These are phyloP conservation scores for Ciconia nigra DNA, from an alignment of 2,797 vertebrate genomes.

Conservation along the genomic window DNA sequence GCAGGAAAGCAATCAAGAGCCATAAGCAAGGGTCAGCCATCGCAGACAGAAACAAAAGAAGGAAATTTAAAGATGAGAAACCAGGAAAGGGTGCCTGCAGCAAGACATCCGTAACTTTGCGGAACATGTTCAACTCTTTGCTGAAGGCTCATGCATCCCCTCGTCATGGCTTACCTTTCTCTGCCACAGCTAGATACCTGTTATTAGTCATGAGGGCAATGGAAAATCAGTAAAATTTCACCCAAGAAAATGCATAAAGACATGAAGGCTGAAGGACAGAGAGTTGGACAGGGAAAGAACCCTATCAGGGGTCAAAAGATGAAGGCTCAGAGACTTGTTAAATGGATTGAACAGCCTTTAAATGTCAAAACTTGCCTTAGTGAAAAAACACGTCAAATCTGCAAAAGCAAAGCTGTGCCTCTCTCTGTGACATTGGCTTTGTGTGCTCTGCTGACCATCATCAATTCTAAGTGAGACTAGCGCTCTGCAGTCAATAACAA, in stretches of 20 bases:
- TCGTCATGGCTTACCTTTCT: not conserved
- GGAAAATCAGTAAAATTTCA: not conserved
- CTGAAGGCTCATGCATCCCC: not conserved
- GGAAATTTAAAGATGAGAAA: not conserved
- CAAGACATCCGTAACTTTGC: accelerated
- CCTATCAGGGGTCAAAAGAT: accelerated
- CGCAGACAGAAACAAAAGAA: not conserved
- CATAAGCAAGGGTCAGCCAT: too few species aligned
- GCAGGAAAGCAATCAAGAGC: not conserved
- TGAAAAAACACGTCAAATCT: not conserved
- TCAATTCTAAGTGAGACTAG: not conserved
- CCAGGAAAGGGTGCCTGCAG: not conserved
- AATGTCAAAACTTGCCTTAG: not conserved
- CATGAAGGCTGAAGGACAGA: not conserved
- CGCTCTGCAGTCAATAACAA: not conserved
- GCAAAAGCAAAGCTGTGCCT: not conserved
- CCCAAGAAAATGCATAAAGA: not conserved
- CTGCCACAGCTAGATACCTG: not conserved
- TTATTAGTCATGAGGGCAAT: too few species aligned
- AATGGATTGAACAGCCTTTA: not conserved
- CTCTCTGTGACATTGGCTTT: not conserved
- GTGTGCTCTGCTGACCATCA: not conserved
- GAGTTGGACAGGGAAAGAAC: not conserved
- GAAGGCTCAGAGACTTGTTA: not conserved
- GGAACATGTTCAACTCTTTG: not conserved